phyloP scores from a whole-genome alignment of 2,888 invertebrate genomes.

The Pogonocherus hispidulus region DNA sequence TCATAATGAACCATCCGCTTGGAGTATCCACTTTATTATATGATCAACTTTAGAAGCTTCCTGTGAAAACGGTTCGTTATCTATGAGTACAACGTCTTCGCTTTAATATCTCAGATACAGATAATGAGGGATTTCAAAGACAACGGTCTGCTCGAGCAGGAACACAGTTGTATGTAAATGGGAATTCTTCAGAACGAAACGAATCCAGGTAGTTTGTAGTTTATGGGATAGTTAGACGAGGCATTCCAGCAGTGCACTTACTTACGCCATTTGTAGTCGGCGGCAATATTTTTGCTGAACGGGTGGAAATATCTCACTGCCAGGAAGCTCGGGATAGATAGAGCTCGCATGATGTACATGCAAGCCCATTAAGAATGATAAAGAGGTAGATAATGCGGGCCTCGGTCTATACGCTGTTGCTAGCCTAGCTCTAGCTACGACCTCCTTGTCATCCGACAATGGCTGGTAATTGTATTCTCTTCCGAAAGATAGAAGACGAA shows the following conservation, averaged over 20 bases:
- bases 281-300: slow-evolving; percentile 39
- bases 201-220: slow-evolving; percentile 41
- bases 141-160: not conserved
- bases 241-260: slow-evolving; percentile 40
- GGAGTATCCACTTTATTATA: too few species aligned
- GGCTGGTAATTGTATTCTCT: slow-evolving; percentile 17
- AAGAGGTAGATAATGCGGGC: slow-evolving; percentile 35
- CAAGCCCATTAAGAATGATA: slow-evolving; percentile 40
- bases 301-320: slow-evolving; percentile 31
- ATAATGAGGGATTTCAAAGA: not conserved
- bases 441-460: not conserved
- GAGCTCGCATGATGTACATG: slow-evolving; percentile 43
- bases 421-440: slow-evolving; percentile 14
- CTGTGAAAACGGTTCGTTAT: not conserved
- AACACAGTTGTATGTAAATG: slow-evolving; percentile 55
- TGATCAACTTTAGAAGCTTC: too few species aligned
- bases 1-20: too few species aligned
- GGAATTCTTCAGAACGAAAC: slow-evolving; percentile 50
- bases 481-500: not conserved
- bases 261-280: slow-evolving; percentile 31
- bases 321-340: slow-evolving; percentile 42
- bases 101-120: not conserved
- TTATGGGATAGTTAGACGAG: slow-evolving; percentile 49
- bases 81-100: not conserved
- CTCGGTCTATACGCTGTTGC: slow-evolving; percentile 16